phyloP scores from a whole-genome alignment of 2,113 vertebrate genomes.

The Lophochroa leadbeateri region DNA sequence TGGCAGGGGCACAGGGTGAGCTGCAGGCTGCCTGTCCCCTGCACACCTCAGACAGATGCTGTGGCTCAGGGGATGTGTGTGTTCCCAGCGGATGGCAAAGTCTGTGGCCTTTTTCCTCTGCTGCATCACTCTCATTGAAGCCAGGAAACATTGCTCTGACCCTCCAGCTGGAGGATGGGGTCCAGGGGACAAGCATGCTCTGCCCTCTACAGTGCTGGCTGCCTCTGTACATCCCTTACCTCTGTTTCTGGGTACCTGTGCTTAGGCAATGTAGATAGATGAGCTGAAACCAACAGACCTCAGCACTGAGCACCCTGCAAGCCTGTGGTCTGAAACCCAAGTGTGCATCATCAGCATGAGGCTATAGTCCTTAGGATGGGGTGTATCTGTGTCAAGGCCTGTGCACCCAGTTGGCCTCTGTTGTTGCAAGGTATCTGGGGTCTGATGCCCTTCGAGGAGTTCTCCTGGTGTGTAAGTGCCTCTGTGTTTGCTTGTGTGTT shows the following conservation, averaged over 20 bases:
- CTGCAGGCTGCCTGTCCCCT: background rate
- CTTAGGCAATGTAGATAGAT: fast-evolving
- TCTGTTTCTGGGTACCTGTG: background rate
- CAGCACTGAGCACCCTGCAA: background rate
- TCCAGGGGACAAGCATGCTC: background rate
- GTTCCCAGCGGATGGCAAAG: background rate
- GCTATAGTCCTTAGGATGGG: fast-evolving
- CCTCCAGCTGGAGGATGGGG: background rate
- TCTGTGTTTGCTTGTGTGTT: background rate
- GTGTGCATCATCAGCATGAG: background rate
- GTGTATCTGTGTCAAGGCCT: fast-evolving
- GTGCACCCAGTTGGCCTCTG: background rate
- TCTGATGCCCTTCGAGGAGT: background rate
- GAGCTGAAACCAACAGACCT: background rate
- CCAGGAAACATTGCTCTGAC: background rate
- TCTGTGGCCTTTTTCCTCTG: background rate
- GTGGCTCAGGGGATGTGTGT: background rate
- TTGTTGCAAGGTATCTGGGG: background rate
- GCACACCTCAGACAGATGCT: background rate
- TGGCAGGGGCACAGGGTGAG: background rate
- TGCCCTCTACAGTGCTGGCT: background rate
- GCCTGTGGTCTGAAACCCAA: background rate
- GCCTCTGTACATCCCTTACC: background rate
- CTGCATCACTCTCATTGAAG: fast-evolving
- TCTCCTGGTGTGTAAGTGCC: background rate